Percentiles rank a stretch among this genome's conserved stretches.
phyloP scores from a whole-genome alignment of 1,140 invertebrate genomes.

The Drosophila kepulauana region DNA sequence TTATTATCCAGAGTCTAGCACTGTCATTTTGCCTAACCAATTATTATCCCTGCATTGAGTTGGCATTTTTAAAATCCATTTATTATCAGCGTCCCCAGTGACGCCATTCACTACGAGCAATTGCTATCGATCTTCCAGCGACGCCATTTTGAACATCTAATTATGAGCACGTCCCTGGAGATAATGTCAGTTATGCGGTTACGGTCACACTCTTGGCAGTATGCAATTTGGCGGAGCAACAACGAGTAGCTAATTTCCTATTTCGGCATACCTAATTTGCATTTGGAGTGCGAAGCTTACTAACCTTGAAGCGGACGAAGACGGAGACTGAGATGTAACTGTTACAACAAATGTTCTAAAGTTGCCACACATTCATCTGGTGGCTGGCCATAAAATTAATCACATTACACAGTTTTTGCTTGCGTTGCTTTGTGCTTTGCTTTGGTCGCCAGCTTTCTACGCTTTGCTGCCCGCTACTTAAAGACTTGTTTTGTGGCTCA shows the following conservation, averaged over 20 bases:
- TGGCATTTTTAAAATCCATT: too few relatives aligned
- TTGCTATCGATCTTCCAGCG: too few relatives aligned
- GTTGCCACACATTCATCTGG: constrained; percentile 22
- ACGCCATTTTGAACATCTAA: too few relatives aligned
- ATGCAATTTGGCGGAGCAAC: too few relatives aligned
- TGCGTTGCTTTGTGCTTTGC: background rate
- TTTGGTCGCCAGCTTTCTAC: constrained; percentile 59
- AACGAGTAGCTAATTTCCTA: constrained; percentile 29
- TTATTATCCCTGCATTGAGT: too few relatives aligned
- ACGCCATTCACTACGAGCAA: too few relatives aligned
- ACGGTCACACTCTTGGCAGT: too few relatives aligned
- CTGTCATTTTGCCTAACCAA: too few relatives aligned
- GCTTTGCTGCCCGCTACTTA: constrained; percentile 54
- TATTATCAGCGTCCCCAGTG: too few relatives aligned
- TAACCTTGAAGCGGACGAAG: background rate
- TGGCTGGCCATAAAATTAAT: constrained; percentile 27
- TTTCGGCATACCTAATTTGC: constrained; percentile 20
- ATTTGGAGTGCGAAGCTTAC: constrained; percentile 3
- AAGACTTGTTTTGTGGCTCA: constrained; percentile 25
- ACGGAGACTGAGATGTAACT: constrained; percentile 3
- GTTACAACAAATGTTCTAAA: constrained; percentile 37
- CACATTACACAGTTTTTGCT: constrained; percentile 27
- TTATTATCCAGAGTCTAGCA: too few relatives aligned
- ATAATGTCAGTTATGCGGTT: too few relatives aligned
- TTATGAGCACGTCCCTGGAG: too few relatives aligned